Percentiles rank a stretch among this genome's conserved stretches.
These are phyloP conservation scores for Galago senegalensis DNA, from an alignment of 2,797 vertebrate species.

Conservation along the genomic window DNA sequence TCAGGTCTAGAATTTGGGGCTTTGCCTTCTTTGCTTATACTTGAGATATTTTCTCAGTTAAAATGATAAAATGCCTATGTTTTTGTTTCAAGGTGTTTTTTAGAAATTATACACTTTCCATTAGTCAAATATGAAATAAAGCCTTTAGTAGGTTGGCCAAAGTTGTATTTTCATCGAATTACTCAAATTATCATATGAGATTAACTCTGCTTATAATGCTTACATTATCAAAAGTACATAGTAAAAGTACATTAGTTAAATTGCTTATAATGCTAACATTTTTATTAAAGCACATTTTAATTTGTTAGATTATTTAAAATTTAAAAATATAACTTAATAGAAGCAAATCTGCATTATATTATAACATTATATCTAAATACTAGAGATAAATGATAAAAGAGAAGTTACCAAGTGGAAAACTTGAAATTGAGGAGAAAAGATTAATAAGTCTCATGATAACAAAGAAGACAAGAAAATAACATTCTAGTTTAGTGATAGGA, in stretches of 20 bases:
- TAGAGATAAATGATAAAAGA: conserved; percentile 47
- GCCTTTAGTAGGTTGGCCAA: background rate
- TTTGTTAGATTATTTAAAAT: background rate
- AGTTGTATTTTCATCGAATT: background rate
- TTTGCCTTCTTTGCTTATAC: background rate
- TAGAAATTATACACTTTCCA: background rate
- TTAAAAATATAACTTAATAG: background rate
- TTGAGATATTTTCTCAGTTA: background rate
- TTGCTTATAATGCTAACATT: background rate
- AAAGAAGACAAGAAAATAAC: conserved; percentile 81
- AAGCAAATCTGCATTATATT: background rate
- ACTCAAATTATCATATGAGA: background rate
- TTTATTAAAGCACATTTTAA: background rate
- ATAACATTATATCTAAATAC: background rate
- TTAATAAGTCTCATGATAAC: conserved; percentile 67
- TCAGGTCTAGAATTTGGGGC: background rate
- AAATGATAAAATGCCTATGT: background rate
- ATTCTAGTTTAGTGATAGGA: conserved; percentile 77
- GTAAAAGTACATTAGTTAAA: background rate
- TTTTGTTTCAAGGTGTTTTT: background rate
- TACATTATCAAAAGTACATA: background rate
- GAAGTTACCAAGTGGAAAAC: conserved; percentile 62
- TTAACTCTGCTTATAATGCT: background rate
- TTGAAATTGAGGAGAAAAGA: conserved; percentile 66
- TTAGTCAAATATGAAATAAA: background rate